Base-by-base conservation (phyloP, 2,888 invertebrate species). In the Tanypteryx hageni region DNA sequence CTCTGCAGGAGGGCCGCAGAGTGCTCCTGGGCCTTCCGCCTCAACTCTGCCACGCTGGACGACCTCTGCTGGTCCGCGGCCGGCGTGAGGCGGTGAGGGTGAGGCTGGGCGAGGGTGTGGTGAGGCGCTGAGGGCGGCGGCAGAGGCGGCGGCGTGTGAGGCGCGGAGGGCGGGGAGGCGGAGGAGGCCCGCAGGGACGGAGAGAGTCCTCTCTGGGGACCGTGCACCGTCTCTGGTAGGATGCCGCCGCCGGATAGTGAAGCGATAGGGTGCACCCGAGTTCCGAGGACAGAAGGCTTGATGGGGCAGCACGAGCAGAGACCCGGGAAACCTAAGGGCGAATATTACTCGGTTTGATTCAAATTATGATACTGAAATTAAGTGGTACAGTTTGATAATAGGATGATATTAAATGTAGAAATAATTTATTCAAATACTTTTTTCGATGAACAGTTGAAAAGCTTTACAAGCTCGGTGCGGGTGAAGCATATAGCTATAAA, bases 1-100 rank as follows among this genome's bases (percentile, higher is more conserved):
- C 97, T 97, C 94, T 98, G 97, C 92, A 98, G 95, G 56, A 98
- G 95, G 0, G 99, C 98, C 0, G 99, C 99, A 0, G 98, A 98
- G 95, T 99, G 99, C 94, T 99, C 99, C 95, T 99, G 98, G 0
- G 99, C 99, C 95, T 99, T 98, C 92, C 99, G 96, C 11, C 99
- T 96, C 83, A 99, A 96, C 94, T 99, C 99, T 0, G 99, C 99
- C 31, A 99, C 98, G 95, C 98, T 98, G 94, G 98, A 97, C 9
- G 97, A 97, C 76, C 98, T 96, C 68, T 97, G 97, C 94, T 98
- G 97, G 93, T 96, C 95, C 92, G 93, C 92, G n/a, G 93, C 93
- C 58, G 93, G 92, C 31, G 61, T 64, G 16, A 89, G 89, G n/a
- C 82, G 94, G 93, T 61, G 94, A 94, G 92, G 95, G 94, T 93